phyloP scores from a whole-genome alignment of 2,113 vertebrate species.

The Dicaeum eximium region DNA sequence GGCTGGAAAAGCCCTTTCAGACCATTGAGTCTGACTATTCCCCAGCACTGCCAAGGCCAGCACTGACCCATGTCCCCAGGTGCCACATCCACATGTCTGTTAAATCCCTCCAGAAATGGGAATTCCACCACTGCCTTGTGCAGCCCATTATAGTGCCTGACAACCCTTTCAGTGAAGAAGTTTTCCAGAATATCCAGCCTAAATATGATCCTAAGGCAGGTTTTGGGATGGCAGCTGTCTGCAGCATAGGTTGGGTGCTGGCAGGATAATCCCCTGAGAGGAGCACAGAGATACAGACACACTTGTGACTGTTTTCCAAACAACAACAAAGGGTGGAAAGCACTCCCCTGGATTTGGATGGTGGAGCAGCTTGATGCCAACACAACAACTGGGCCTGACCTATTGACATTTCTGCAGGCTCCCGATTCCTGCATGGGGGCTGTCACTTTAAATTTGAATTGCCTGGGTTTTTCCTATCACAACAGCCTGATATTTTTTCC shows the following conservation, averaged over 20 bases:
- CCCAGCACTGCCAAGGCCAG: neutral
- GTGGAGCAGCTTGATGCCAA: neutral
- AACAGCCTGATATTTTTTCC: conserved; percentile 13
- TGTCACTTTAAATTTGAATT: conserved; percentile 20
- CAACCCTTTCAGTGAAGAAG: neutral
- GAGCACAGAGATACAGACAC: neutral
- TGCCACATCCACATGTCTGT: neutral
- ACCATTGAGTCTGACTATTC: neutral
- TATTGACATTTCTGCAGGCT: neutral
- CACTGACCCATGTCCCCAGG: neutral
- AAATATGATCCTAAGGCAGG: neutral
- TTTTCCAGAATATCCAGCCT: neutral
- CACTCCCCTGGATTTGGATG: neutral
- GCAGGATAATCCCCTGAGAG: neutral
- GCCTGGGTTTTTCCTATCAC: neutral
- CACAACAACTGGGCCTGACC: neutral
- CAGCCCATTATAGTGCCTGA: neutral
- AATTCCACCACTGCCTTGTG: neutral
- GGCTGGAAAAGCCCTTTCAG: neutral
- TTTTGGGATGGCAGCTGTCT: neutral
- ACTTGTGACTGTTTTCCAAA: neutral
- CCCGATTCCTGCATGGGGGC: accelerated
- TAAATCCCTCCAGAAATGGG: neutral
- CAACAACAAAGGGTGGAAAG: neutral
- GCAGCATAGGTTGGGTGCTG: neutral